Evolutionary conservation across 64 coral and sea anemone species (phyloP), one percentile per base, ranked within the genome.

Genomic region (Dendrophyllia cribrosa): DNA sequence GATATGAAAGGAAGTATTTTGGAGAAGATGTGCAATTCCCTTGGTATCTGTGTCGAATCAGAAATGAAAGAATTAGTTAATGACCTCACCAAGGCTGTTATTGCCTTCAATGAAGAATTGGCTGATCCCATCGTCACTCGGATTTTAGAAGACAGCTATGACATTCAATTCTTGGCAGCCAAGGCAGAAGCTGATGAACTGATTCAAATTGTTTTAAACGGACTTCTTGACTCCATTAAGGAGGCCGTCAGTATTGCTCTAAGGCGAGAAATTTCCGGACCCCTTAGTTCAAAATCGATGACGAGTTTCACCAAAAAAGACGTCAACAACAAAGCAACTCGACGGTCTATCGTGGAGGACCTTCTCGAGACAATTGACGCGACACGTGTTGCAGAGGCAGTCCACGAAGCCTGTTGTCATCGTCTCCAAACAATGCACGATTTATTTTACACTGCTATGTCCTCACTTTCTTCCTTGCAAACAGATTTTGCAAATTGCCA

Each of bases 1-100:
- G 73, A 93, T 21, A 85, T 93, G 22, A 93, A 77, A 70, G 83
- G 82, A 20, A 47, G 58, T 52, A 93, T 93, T 56, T 58, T 93
- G 59, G 91, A 93, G 21, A 86, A 65, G 25, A 87, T 71, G 17
- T 93, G 83, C 53, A 87, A 72, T 52, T 51, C 79, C 1, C 74
- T 93, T 19, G 85, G 26, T 17, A 34, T 17, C 5, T 78, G 59
- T 51, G 51, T 93, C 11, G 43, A 87, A 8, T 44, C 61, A 7
- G 59, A 34, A 4, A 86, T 93, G 63, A 22, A 26, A 14, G 43
- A 84, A 0, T 21, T 68, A 2, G 19, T 66, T 0, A 46, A n/a
- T 49, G 80, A 84, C 8, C 80, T 84, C 45, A 84, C 62, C 17
- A 5, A 24, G 44, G 80, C 6, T 19, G 51, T 68, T 17, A 84